phyloP scores from a whole-genome alignment of 37 sponge, comb jelly and placozoan genomes.

The Geodia barretti region DNA sequence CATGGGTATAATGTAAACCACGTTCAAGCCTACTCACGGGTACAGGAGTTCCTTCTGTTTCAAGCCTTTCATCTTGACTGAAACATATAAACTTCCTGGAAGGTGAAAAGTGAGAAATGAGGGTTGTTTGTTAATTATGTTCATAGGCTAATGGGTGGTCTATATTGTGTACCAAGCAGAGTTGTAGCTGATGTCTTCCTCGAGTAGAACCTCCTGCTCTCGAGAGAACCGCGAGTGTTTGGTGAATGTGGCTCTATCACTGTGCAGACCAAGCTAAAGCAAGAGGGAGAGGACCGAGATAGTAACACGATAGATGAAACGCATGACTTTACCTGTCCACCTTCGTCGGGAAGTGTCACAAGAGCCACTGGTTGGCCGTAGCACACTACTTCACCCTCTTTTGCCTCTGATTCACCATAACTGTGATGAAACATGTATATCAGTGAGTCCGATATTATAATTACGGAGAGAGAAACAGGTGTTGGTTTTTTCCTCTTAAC shows the following conservation, averaged over 20 bases:
- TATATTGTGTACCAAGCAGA: conserved; percentile 66
- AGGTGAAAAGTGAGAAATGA: too few species aligned
- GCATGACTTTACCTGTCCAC: conserved; percentile 84
- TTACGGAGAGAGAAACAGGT: too few species aligned
- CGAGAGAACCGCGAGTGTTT: conserved; percentile 91
- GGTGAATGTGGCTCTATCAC: conserved; percentile 90
- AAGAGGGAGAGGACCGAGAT: not conserved
- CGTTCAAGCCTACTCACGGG: too few species aligned
- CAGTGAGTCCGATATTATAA: too few species aligned
- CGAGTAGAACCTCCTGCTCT: conserved; percentile 81
- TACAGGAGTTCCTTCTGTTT: conserved; percentile 85
- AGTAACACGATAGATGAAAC: too few species aligned
- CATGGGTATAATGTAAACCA: too few species aligned
- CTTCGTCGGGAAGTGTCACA: conserved; percentile 82
- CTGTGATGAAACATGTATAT: too few species aligned
- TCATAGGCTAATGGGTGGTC: too few species aligned
- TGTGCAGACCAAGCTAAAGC: conserved; percentile 78
- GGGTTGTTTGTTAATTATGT: too few species aligned
- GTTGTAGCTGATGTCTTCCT: conserved; percentile 58
- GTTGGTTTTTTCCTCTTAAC: too few species aligned
- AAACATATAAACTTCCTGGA: conserved; percentile 75
- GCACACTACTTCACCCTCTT: conserved; percentile 74
- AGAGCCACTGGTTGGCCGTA: conserved; percentile 82
- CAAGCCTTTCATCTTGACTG: conserved; percentile 77
- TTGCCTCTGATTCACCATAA: conserved; percentile 34